These are phyloP conservation scores for Boulengeromyrus knoepffleri DNA, from an alignment of 2,113 vertebrate species.

Conservation along the genomic window DNA sequence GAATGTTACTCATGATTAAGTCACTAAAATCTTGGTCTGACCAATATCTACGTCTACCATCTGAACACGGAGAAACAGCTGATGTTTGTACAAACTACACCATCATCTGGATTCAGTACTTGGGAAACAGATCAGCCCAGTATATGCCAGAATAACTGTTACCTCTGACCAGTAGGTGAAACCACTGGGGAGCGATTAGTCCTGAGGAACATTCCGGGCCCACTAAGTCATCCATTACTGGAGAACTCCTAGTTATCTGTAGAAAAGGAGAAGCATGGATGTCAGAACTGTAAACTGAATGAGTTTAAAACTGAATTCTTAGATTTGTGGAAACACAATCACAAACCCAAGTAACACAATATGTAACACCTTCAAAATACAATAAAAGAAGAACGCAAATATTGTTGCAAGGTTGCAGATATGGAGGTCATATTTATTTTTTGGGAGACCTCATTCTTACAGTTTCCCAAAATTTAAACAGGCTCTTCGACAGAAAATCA, in stretches of 20 bases:
- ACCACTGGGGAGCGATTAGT: neutral
- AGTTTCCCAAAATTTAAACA: neutral
- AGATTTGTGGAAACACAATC: neutral
- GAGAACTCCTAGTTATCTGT: neutral
- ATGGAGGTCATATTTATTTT: neutral
- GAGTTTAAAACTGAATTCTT: neutral
- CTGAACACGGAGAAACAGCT: neutral
- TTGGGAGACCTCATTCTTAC: neutral
- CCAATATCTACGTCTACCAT: neutral
- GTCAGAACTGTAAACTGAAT: neutral
- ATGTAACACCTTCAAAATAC: neutral
- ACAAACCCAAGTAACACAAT: neutral
- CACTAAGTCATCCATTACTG: neutral
- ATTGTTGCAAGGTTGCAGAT: neutral
- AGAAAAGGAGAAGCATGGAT: neutral
- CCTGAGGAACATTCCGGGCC: neutral
- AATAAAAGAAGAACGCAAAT: neutral
- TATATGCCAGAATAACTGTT: neutral
- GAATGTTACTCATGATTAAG: neutral
- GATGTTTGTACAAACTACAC: neutral
- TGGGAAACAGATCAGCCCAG: neutral
- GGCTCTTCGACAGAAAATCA: neutral
- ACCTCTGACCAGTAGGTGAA: slow-evolving; percentile 23
- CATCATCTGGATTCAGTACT: neutral
- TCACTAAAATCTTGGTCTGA: neutral